phyloP scores from a whole-genome alignment of 2,888 invertebrate genomes.

The Allophyes oxyacanthae region DNA sequence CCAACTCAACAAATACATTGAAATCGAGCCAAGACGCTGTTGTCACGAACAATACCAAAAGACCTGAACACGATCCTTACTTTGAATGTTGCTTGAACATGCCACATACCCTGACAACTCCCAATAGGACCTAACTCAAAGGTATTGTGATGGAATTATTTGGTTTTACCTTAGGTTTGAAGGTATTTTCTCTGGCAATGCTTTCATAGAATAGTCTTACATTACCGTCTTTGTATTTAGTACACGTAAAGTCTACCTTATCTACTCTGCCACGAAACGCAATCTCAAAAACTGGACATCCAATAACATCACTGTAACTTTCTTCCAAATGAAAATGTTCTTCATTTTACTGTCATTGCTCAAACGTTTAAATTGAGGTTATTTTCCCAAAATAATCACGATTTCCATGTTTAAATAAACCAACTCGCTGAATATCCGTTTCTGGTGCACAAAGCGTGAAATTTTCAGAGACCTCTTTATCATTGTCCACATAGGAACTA shows the following conservation, averaged over 20 bases:
- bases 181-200: slow-evolving; percentile 21
- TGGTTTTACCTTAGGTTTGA: slow-evolving; percentile 23
- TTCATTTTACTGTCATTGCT: too few species aligned
- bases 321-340: too few species aligned
- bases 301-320: too few species aligned
- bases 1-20: slow-evolving; percentile 46
- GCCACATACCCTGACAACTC: slow-evolving; percentile 54
- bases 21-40: slow-evolving; percentile 40
- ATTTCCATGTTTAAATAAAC: too few species aligned
- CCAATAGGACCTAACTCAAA: slow-evolving; percentile 41
- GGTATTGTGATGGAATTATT: slow-evolving; percentile 38
- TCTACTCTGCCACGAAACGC: too few species aligned
- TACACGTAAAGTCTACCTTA: too few species aligned
- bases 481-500: slow-evolving; percentile 58
- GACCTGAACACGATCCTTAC: slow-evolving; percentile 32
- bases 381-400: too few species aligned
- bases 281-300: too few species aligned
- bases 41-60: slow-evolving; percentile 44
- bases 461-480: slow-evolving; percentile 51
- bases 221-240: not conserved
- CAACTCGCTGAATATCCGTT: not conserved
- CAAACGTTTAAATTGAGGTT: too few species aligned
- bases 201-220: not conserved
- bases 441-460: slow-evolving; percentile 29
- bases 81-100: slow-evolving; percentile 51